phyloP scores from a whole-genome alignment of 30 jellyfish, hydroid and myxozoan species.

The Mastigias papua region DNA sequence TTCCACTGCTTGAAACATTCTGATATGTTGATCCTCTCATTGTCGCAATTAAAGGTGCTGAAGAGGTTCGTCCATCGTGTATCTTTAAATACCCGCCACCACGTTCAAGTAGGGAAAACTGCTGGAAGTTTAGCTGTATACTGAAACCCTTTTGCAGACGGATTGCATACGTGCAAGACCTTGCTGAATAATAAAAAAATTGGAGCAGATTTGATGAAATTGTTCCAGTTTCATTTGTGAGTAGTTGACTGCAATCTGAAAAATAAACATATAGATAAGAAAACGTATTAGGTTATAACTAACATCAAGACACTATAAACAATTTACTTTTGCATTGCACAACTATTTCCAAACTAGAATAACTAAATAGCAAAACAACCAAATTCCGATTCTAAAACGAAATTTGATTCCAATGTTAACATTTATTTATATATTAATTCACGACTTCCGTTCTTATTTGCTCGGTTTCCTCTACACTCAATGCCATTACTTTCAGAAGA shows the following conservation, averaged over 20 bases:
- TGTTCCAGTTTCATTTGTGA: conserved; percentile 59
- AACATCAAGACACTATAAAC: too few relatives aligned
- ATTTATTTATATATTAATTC: too few relatives aligned
- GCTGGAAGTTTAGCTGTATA: conserved; percentile 6
- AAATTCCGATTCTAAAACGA: too few relatives aligned
- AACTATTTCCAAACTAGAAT: too few relatives aligned
- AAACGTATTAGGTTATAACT: too few relatives aligned
- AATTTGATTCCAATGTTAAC: too few relatives aligned
- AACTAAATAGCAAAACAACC: too few relatives aligned
- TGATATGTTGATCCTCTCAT: neutral
- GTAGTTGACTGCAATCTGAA: conserved; percentile 66
- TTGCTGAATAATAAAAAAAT: conserved; percentile 13
- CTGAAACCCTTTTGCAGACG: neutral
- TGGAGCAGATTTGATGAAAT: conserved; percentile 70
- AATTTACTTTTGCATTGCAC: too few relatives aligned
- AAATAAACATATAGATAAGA: too few relatives aligned
- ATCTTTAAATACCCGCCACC: neutral
- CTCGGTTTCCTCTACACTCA: too few relatives aligned
- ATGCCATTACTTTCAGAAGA: too few relatives aligned
- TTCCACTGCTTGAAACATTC: neutral
- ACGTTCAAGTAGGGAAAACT: neutral
- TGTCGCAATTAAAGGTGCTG: neutral
- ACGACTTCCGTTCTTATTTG: too few relatives aligned
- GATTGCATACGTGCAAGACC: conserved; percentile 47
- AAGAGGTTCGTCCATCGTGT: conserved; percentile 9